These are phyloP conservation scores for Bergia sp. DNA, from an alignment of 92 coral and sea anemone species.

Conservation along the genomic window DNA sequence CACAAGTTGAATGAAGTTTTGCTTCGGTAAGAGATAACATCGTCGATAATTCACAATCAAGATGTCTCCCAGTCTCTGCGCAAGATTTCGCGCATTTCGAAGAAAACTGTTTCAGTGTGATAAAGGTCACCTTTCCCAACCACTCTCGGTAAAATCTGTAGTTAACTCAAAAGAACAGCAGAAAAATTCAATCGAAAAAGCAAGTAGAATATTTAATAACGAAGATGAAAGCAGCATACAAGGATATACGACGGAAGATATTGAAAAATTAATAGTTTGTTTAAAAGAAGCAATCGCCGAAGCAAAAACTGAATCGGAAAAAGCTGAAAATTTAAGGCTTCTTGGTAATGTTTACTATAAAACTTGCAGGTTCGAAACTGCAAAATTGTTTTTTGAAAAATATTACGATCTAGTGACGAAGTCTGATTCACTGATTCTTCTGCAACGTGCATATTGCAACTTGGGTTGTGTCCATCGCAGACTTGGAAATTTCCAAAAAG, in stretches of 20 bases:
- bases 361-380: conserved; percentile 63
- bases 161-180: not conserved
- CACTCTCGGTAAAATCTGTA: not conserved
- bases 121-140: not conserved
- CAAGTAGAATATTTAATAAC: not conserved
- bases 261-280: conserved; percentile 39
- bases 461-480: conserved; percentile 80
- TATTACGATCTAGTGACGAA: conserved; percentile 58
- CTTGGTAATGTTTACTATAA: conserved; percentile 71
- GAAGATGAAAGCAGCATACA: not conserved
- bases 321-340: conserved; percentile 32
- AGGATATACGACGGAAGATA: conserved; percentile 22
- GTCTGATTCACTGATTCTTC: conserved; percentile 40
- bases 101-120: conserved; percentile 27
- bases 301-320: conserved; percentile 26
- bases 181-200: not conserved
- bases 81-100: conserved; percentile 62
- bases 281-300: conserved; percentile 26
- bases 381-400: conserved; percentile 67
- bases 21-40: not conserved
- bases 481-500: conserved; percentile 76
- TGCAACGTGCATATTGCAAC: conserved; percentile 84
- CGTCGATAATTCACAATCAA: not conserved
- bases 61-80: conserved; percentile 58
- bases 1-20: no score